Evolutionary conservation across 2,113 vertebrate genomes (phyloP), one percentile per base, ranked within the genome.

Genomic region (Willisornis vidua): DNA sequence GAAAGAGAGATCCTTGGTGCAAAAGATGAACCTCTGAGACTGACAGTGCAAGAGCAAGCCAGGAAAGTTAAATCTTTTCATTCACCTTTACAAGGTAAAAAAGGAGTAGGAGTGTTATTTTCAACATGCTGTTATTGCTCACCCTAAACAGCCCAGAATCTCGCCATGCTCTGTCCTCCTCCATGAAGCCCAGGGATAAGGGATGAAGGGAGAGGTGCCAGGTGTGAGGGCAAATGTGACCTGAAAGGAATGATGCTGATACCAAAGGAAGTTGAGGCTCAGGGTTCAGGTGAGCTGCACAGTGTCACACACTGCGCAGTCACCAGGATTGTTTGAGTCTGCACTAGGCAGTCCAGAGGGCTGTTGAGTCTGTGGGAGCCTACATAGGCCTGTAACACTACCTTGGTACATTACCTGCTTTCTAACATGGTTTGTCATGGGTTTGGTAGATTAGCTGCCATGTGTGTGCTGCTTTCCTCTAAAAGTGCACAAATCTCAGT

Each of bases 381-480:
- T 49, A 1, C 39, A 6, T 12, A 26, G 49, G 6, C 58, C 14
- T 65, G 0, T 33, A 20, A 2, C 39, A 1, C 20, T 13, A 1
- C 55, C 17, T 3, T 6, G 14, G 5, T 49, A 2, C 10, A 2
- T 35, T 35, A 2, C 3, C 41, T 79, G 22, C 54, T 54, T 37
- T 74, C 24, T 82, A 9, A 26, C 18, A 2, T 5, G 25, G 23
- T 23, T 63, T 57, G 51, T 19, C 5, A 0, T 31, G 49, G 0
- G 8, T 87, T 59, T 55, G 45, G 29, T 63, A 29, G 31, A 35
- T 67, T 9, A 26, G 26, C 52, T 93, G 80, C 63, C 23, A 2
- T 3, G 4, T 15, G 19, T 45, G 15, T 41, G 22, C 65, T 81
- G 6, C 2, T 51, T 74, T 86, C 82, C 41, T 57, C 55, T 65